A percentile compares a stretch with the other conserved stretches of the same genome.
Evolutionary conservation across 2,113 vertebrate species (phyloP).

Genomic region (Calyptomena viridis): DNA sequence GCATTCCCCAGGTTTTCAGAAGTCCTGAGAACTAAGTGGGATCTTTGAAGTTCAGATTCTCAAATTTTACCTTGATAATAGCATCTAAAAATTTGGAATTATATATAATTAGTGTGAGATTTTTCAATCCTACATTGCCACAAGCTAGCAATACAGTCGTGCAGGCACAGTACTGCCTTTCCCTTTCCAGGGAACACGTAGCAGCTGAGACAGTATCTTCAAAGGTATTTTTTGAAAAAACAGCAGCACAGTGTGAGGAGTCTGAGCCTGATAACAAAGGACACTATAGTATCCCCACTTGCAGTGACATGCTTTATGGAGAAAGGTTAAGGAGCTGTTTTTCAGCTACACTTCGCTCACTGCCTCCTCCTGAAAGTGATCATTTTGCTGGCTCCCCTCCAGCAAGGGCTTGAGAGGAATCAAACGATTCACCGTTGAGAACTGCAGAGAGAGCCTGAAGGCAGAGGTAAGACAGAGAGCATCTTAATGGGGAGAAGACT

Average conservation of each 20-base stretch:
- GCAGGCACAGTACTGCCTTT: background rate
- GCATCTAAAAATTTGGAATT: background rate
- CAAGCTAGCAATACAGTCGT: background rate
- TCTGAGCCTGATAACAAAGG: background rate
- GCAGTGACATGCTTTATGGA: background rate
- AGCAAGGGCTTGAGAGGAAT: background rate
- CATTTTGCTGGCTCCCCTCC: background rate
- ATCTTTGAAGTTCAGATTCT: background rate
- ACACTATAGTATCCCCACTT: background rate
- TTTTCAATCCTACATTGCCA: background rate
- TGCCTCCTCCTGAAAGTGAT: background rate
- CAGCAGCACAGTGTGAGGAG: background rate
- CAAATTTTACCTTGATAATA: background rate
- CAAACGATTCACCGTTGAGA: background rate
- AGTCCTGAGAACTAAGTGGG: background rate
- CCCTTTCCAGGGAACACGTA: background rate
- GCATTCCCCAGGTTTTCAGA: background rate
- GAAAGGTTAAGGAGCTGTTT: slow-evolving; percentile 21
- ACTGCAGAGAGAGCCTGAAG: background rate
- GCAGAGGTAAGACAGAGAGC: background rate
- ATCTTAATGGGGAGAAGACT: background rate
- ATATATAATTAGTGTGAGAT: background rate
- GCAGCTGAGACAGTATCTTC: background rate
- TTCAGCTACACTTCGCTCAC: background rate
- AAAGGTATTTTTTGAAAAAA: background rate